Conservation (phyloP, 2,113 vertebrate genomes). For the Dolichotis patagonum region DNA sequence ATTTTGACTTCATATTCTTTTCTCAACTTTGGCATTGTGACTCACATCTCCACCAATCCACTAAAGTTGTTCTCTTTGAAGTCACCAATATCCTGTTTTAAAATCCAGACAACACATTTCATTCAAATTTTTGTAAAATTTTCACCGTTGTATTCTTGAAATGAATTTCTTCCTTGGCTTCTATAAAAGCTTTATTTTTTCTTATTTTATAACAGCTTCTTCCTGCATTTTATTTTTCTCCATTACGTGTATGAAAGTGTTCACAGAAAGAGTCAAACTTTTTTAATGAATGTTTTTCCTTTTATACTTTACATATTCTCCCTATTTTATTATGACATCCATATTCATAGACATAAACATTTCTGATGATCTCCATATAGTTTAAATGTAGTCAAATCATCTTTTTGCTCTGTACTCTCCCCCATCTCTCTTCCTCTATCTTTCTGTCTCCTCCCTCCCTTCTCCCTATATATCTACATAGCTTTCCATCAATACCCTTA, state of each 20-base stretch:
- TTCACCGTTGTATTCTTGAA: neutral
- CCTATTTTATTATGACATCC: neutral
- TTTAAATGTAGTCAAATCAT: neutral
- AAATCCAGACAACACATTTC: neutral
- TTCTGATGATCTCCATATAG: neutral
- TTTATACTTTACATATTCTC: neutral
- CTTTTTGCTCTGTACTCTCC: neutral
- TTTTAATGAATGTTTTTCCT: neutral
- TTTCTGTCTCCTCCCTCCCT: too few species aligned
- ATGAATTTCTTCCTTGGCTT: neutral
- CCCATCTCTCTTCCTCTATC: neutral
- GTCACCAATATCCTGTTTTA: neutral
- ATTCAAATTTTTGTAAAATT: neutral
- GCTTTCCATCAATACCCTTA: neutral
- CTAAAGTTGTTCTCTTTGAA: neutral
- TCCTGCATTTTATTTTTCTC: neutral
- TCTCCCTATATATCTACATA: neutral
- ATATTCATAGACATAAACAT: neutral
- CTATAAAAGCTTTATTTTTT: neutral
- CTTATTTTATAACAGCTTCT: neutral
- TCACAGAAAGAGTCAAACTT: neutral
- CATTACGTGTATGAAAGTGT: accelerated
- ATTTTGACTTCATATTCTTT: neutral
- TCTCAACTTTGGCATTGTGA: neutral
- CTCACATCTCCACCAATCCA: neutral